Evolutionary conservation across 2,888 invertebrate genomes (phyloP), one percentile per base, ranked within the genome.

Genomic region (Orthonevra nobilis): DNA sequence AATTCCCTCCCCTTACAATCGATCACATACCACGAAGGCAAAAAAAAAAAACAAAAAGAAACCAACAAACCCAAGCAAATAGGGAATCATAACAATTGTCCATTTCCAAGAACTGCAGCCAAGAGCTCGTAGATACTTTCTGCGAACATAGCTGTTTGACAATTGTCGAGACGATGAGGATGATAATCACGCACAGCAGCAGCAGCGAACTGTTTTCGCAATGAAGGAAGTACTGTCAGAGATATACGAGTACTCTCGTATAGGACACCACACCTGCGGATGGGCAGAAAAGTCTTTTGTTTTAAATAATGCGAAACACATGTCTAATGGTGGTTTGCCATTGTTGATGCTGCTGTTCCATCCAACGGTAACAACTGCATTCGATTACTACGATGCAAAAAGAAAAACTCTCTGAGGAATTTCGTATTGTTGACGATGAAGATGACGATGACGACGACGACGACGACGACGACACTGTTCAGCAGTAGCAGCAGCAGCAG

Each of bases 361-460:
- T 36, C 15, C 40, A 44, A 52, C 64, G 52, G 58, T 58, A 52
- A 68, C 74, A 73, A 73, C 79, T 79, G 79, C 73, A 79, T 79
- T 79, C 73, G 79, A 73, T 79, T 79, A 79, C 79, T 68, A 73
- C 61, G 44, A 68, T 81, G 69, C 83, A 81, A 84, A 82, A 82
- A 82, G 82, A 75, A 83, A n/a, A 85, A 84, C 86, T 86, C 79
- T 79, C 79, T 4, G 30, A 73, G 79, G 79, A 79, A 79, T 79
- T 79, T 32, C 60, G 36, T 48, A 15, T 54, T 60, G 66, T 72
- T 72, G 79, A 61, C 61, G 48, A 40, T 48, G 56, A 60, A 23
- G 50, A 20, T 26, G 38, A 30, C 9, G 42, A 38, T 7, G 36
- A 15, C 6, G 20, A 19, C 32, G 2, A 19, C 38, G 38, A 28